A percentile compares a stretch with the other conserved stretches of the same genome.
Evolutionary conservation across 2,113 vertebrate genomes (phyloP).

Genomic region (Oriolus oriolus): DNA sequence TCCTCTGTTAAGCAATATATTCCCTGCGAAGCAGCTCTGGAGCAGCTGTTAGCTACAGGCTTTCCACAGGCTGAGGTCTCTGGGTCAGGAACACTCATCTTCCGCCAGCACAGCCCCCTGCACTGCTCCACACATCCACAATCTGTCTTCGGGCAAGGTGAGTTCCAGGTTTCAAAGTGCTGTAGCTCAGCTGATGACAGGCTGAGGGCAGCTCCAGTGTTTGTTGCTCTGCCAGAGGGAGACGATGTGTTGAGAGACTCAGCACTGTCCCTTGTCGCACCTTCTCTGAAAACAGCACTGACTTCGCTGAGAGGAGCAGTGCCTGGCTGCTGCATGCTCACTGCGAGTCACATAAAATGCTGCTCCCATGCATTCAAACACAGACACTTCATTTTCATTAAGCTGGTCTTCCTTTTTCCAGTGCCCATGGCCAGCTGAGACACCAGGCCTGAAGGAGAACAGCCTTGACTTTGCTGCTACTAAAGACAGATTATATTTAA

Average conservation of each 20-base stretch:
- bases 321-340: not conserved
- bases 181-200: not conserved
- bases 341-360: not conserved
- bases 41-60: not conserved
- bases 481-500: constrained; percentile 41
- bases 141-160: not conserved
- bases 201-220: not conserved
- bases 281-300: accelerated
- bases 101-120: not conserved
- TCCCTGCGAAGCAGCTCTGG: not conserved
- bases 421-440: not conserved
- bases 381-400: not conserved
- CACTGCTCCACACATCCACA: accelerated
- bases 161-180: not conserved
- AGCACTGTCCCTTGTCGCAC: not conserved
- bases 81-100: not conserved
- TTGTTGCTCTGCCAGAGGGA: not conserved
- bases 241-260: accelerated
- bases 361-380: not conserved
- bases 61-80: not conserved
- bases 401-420: not conserved
- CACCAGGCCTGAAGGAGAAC: not conserved
- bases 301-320: not conserved
- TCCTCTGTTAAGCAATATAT: not conserved
- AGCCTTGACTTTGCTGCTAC: constrained; percentile 25